Evolutionary conservation across 2,888 invertebrate genomes (phyloP), one percentile per base, ranked within the genome.

Genomic region (Nowickia ferox): DNA sequence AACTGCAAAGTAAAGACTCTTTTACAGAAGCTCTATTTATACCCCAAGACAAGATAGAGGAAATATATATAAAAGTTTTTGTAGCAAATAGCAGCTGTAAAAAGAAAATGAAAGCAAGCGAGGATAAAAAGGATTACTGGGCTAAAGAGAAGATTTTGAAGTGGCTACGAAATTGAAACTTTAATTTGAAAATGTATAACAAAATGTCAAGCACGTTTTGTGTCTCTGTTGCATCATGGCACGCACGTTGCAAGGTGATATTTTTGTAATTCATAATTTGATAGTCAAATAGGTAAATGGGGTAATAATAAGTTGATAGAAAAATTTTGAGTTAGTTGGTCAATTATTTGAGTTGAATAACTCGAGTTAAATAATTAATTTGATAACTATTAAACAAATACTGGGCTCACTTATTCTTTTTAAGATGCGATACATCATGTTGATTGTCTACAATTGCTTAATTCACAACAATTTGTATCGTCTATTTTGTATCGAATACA

Each of bases 121-220:
- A n/a, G 38, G 11, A 63, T 71, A 48, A 44, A 72, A 55, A 19
- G 63, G 30, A 72, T 53, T 55, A 65, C 17, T 15, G 9, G 19
- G 38, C 69, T 59, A 42, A 17, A 61, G 9, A 42, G 9, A 8
- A 51, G 15, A 30, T 53, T 44, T 30, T n/a, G n/a, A 79, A 51
- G 42, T n/a, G 77, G 53, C 53, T 79, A 71, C 44, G 30, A 44
- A 65, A 72, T 57, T 63, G 46, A 55, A 71, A 46, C 71, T 63
- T 15, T 55, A 63, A 63, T n/a, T 63, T 61, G 63, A 42, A 69
- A 19, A 69, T 66, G 55, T 46, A 57, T 22, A 63, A 22, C 22
- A 55, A 55, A 48, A 48, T 65, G 2, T 13, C 8, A 22, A 13
- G 9, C n/a, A 48, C 5, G 6, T 66, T 66, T 66, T 48, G 4